phyloP scores from a whole-genome alignment of 2,888 invertebrate genomes.

The Cactoblastis cactorum region DNA sequence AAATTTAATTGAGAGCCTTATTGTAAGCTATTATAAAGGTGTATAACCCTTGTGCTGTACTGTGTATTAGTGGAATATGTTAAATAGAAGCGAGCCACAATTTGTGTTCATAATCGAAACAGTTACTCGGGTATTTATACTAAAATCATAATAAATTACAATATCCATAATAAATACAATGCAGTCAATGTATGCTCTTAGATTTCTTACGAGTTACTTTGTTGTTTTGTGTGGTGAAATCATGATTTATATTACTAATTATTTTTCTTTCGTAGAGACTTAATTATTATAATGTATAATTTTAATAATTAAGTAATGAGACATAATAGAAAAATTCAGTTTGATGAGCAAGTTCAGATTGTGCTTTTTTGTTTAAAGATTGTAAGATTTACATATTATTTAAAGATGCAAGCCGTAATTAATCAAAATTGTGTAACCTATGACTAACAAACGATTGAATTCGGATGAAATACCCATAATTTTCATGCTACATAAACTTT shows the following conservation, averaged over 20 bases:
- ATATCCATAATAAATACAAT: slow-evolving; percentile 56
- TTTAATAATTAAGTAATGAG: slow-evolving; percentile 55
- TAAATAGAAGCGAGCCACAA: slow-evolving; percentile 65
- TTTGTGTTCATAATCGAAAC: slow-evolving; percentile 75
- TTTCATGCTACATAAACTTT: slow-evolving; percentile 33
- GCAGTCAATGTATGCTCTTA: slow-evolving; percentile 48
- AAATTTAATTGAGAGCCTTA: slow-evolving; percentile 50
- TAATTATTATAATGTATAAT: slow-evolving; percentile 36
- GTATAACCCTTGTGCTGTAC: slow-evolving; percentile 56
- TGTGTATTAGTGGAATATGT: slow-evolving; percentile 60
- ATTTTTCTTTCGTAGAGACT: slow-evolving; percentile 56
- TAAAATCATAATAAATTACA: slow-evolving; percentile 64
- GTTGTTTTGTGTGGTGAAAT: slow-evolving; percentile 63
- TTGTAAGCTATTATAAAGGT: slow-evolving; percentile 51
- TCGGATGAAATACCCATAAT: slow-evolving; percentile 30
- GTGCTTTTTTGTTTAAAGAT: slow-evolving; percentile 49
- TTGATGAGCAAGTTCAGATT: slow-evolving; percentile 28
- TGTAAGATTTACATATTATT: slow-evolving; percentile 17
- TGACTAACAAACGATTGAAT: slow-evolving; percentile 36
- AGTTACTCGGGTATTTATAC: slow-evolving; percentile 57
- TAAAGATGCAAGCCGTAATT: slow-evolving; percentile 26
- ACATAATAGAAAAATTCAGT: slow-evolving; percentile 61
- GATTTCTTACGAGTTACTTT: slow-evolving; percentile 44
- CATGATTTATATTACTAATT: slow-evolving; percentile 49
- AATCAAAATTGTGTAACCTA: slow-evolving; percentile 31